A percentile compares a stretch with the other conserved stretches of the same genome.
These are phyloP conservation scores for Leptura quadrifasciata DNA, from an alignment of 2,888 invertebrate genomes.

Conservation along the genomic window DNA sequence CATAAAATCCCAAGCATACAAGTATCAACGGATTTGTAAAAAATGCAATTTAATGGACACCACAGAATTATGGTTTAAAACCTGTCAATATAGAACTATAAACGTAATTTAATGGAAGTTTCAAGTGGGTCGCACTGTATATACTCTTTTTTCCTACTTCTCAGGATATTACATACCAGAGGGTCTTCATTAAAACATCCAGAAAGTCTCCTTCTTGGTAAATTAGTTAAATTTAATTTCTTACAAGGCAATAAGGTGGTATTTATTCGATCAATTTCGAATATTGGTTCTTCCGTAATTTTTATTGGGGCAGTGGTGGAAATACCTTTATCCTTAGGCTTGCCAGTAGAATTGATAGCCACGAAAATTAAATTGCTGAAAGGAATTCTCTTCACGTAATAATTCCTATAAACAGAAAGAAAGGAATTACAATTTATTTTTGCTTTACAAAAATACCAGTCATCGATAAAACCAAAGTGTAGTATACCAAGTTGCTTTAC, in stretches of 20 bases:
- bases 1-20: too few relatives aligned
- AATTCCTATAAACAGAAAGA: constrained; percentile 74
- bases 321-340: constrained; percentile 61
- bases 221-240: constrained; percentile 82
- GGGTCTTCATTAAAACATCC: constrained; percentile 88
- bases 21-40: too few relatives aligned
- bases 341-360: constrained; percentile 77
- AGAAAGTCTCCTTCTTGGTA: constrained; percentile 81
- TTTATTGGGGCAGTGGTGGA: constrained; percentile 75
- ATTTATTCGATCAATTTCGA: constrained; percentile 72
- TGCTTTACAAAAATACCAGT: too few relatives aligned
- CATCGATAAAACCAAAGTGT: too few relatives aligned
- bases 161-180: constrained; percentile 74
- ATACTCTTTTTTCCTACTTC: too few relatives aligned
- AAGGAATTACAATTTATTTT: neutral
- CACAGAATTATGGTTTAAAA: too few relatives aligned
- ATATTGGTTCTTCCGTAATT: constrained; percentile 56
- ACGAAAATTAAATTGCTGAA: constrained; percentile 87
- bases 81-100: too few relatives aligned
- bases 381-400: constrained; percentile 83
- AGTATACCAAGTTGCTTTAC: too few relatives aligned
- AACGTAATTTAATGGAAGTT: too few relatives aligned
- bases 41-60: too few relatives aligned
- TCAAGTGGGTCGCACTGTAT: too few relatives aligned
- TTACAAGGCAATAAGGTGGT: constrained; percentile 82